Base-by-base conservation (phyloP, 2,888 invertebrate species). In the Agapostemon virescens region DNA sequence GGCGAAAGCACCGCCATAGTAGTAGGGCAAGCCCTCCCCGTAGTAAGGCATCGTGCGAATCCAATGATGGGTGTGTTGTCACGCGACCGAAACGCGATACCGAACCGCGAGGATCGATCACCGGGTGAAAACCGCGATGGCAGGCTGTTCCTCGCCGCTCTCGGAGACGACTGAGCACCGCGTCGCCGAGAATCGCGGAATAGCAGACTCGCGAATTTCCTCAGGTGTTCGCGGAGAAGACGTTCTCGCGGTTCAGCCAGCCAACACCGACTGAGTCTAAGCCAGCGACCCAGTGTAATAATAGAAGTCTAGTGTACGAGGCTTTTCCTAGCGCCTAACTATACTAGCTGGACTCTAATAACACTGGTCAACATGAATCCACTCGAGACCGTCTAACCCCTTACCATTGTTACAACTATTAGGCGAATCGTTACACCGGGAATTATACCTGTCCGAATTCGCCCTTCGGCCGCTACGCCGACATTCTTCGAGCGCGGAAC, bases 201-300 rank as follows among this genome's bases (percentile, higher is more conserved):
- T 55, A 15, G 84, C 82, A 79, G 33, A 77, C 77, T 74, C 71
- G 77, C 71, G 77, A 49, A n/a, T 78, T 74, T 33, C 33, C 81
- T 89, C 91, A 91, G 91, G 90, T 91, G 89, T 90, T 88, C 89
- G 88, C 78, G 87, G 67, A 88, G 83, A 58, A 88, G 83, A 58
- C 88, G 91, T 92, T 92, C 92, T 91, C 91, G 90, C 92, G 91
- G 89, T 91, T 92, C 91, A 92, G 90, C 91, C 91, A 92, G 91
- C 92, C 90, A 92, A 91, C 90, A 91, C 90, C 91, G 91, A 92
- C 92, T 92, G 92, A 91, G 90, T 91, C 89, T 90, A 91, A 92
- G 90, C 91, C 91, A 91, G 91, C 92, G 92, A 91, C 89, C 89
- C 88, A 86, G 89, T 86, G 88, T 92, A 92, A 92, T 91, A 91